phyloP scores from a whole-genome alignment of 2,797 vertebrate genomes.

The Brachyalestes nurse region DNA sequence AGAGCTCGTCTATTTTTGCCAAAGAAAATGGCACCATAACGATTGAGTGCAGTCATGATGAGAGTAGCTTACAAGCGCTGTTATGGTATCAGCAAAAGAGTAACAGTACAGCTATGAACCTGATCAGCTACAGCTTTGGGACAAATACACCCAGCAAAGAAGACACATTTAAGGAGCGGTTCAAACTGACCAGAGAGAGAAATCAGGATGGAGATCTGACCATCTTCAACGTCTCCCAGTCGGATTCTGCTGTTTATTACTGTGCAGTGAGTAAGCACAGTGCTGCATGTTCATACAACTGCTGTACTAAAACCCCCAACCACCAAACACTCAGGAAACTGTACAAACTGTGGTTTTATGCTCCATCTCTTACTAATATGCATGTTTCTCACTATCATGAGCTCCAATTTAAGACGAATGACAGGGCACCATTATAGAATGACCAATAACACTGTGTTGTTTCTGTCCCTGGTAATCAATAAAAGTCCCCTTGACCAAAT shows the following conservation, averaged over 20 bases:
- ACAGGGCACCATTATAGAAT: too few species aligned
- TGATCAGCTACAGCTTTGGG: conserved; percentile 11
- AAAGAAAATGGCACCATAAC: background rate
- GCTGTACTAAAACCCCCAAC: conserved; percentile 14
- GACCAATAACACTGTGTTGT: too few species aligned
- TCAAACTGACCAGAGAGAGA: conserved; percentile 22
- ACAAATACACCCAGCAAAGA: conserved; percentile 8
- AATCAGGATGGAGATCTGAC: conserved; percentile 24
- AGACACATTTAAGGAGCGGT: conserved; percentile 6
- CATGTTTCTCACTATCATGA: background rate
- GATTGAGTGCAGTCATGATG: conserved; percentile 25
- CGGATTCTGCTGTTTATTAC: too few species aligned
- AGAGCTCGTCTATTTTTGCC: background rate
- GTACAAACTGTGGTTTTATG: background rate
- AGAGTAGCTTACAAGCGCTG: background rate
- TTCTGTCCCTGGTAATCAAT: too few species aligned
- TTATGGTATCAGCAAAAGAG: conserved; percentile 46
- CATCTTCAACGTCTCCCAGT: too few species aligned
- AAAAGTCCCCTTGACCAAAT: too few species aligned
- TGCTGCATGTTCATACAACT: conserved; percentile 18
- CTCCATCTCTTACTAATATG: background rate
- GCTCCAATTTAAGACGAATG: too few species aligned
- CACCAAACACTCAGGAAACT: background rate
- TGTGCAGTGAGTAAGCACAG: conserved; percentile 42
- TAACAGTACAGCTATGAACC: conserved; percentile 2